Evolutionary conservation across 2,113 vertebrate species (phyloP), one percentile per base, ranked within the genome.

Genomic region (Paratilapia polleni): DNA sequence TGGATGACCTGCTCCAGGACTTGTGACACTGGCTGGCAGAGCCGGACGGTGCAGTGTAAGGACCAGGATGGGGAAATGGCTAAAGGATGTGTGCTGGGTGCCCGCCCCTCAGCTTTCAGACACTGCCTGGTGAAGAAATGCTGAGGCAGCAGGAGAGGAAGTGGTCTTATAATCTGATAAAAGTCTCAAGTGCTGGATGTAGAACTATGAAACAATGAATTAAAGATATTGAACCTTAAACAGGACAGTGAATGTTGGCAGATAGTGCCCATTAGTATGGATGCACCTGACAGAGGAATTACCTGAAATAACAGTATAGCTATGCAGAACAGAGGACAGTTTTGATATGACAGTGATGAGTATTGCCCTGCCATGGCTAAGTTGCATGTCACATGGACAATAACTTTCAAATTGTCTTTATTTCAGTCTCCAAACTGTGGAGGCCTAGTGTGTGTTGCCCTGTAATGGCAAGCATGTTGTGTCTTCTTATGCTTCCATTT

Each of bases 21-120:
- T 83, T 99, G 98, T 77, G 97, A 99, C 94, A 97, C 96, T 0
- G 98, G 98, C 76, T 99, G 98, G 98, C 98, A 99, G 93, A 99
- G 98, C 76, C 97, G 98, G 93, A 99, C 97, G 24, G 98, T 99
- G 52, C 98, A 99, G 90, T 99, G 98, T 92, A 97, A 98, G 91
- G 97, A 98, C 1, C 93, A 83, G 3, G 95, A 96, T 9, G 97
- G 96, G 26, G 97, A 97, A 81, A 89, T 99, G 88, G 96, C 97
- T 1, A 98, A 99, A 90, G 97, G 96, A 26, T 99, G 98, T 80
- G 80, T 93, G 38, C 96, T 99, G 56, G 88, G 92, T 14, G 92
- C 96, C 78, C 96, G 98, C 81, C 98, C 98, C 6, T 97, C 98
- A 0, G 98, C 97, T 0, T 99, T 99, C 94, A 99, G 97, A 93